Evolutionary conservation across 2,797 vertebrate genomes (phyloP).

Genomic region (Oreortyx pictus): DNA sequence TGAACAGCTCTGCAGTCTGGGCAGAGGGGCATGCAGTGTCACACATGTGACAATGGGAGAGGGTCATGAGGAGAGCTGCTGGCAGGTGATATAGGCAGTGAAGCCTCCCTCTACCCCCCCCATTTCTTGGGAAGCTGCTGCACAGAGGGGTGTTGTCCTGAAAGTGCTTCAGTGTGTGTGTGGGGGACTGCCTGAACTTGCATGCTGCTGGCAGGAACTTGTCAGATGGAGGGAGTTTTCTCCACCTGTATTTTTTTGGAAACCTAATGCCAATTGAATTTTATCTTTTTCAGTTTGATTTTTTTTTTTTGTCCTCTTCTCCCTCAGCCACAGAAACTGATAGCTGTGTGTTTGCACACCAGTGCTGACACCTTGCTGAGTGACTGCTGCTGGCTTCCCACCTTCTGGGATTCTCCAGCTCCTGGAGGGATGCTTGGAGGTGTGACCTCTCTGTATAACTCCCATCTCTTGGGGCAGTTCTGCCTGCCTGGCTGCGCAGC

Average conservation of each 20-base stretch:
- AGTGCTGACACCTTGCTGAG: not conserved
- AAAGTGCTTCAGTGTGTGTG: accelerated
- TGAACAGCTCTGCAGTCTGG: too few relatives aligned
- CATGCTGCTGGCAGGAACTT: too few relatives aligned
- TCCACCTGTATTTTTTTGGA: not conserved
- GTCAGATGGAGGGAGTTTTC: not conserved
- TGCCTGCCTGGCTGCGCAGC: not conserved
- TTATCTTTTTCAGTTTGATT: not conserved
- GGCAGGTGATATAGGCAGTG: too few relatives aligned
- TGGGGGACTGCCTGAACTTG: not conserved
- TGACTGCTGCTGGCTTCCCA: not conserved
- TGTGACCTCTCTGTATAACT: not conserved
- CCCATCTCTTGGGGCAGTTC: not conserved
- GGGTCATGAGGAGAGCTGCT: not conserved
- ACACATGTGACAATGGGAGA: too few relatives aligned
- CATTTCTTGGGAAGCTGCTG: not conserved
- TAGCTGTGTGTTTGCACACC: not conserved
- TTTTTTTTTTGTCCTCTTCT: not conserved
- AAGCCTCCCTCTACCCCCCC: not conserved
- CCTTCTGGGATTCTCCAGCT: not conserved
- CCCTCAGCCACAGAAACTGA: not conserved
- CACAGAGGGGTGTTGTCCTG: not conserved
- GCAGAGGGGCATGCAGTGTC: too few relatives aligned
- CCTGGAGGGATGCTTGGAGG: not conserved
- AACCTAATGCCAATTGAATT: not conserved